phyloP scores from a whole-genome alignment of 2,797 vertebrate genomes.

The Oryzias sinensis region DNA sequence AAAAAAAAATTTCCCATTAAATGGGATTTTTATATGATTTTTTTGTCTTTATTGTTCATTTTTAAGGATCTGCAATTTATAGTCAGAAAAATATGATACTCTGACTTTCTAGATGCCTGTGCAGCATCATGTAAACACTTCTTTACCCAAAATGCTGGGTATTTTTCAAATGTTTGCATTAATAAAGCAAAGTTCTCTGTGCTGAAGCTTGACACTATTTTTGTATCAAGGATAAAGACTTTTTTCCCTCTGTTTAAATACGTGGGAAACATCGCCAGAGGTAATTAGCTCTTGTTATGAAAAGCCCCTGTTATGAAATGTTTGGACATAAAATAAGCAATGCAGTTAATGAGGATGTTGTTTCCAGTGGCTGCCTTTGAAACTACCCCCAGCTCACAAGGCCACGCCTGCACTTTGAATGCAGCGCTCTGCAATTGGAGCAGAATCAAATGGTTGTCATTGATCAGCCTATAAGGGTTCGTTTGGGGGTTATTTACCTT shows the following conservation, averaged over 20 bases:
- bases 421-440: slow-evolving; percentile 25
- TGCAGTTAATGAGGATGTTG: slow-evolving; percentile 35
- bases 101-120: too few species aligned
- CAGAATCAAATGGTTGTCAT: slow-evolving; percentile 20
- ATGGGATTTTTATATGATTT: too few species aligned
- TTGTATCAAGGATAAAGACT: slow-evolving; percentile 5
- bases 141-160: too few species aligned
- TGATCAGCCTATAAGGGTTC: slow-evolving; percentile 9
- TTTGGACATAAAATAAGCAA: slow-evolving; percentile 24
- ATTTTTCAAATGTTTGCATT: background rate
- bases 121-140: too few species aligned
- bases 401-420: slow-evolving; percentile 26
- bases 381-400: slow-evolving; percentile 13
- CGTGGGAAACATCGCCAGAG: slow-evolving; percentile 19
- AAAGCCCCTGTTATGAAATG: slow-evolving; percentile 34
- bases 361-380: slow-evolving; percentile 25
- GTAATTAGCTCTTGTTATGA: slow-evolving; percentile 29
- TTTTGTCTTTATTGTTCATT: too few species aligned
- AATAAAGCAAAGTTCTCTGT: background rate
- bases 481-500: background rate
- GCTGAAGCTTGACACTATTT: background rate
- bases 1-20: too few species aligned
- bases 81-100: too few species aligned
- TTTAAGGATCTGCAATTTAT: too few species aligned
- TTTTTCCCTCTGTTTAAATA: slow-evolving; percentile 2